Evolutionary conservation across 2,113 vertebrate genomes (phyloP).

Genomic region (Aramus guarauna): DNA sequence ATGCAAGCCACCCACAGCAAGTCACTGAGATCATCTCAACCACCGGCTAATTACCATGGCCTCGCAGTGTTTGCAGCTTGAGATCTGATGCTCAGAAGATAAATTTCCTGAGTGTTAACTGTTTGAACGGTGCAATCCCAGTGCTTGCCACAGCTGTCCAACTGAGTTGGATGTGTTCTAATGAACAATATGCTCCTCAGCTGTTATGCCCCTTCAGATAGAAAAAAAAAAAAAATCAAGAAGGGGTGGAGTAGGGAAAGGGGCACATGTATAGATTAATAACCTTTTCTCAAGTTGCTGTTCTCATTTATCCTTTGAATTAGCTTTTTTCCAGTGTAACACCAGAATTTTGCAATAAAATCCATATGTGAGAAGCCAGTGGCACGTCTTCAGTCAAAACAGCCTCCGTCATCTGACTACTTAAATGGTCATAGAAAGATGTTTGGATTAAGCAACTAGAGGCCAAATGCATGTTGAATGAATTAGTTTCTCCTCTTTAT

Average conservation of each 20-base stretch:
- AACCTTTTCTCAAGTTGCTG: background rate
- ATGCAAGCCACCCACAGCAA: background rate
- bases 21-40: background rate
- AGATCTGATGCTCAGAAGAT: background rate
- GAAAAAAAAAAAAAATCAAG: background rate
- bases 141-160: background rate
- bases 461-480: background rate
- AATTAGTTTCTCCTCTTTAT: slow-evolving; percentile 2
- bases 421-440: background rate
- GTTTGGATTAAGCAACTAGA: background rate
- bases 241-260: background rate
- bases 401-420: background rate
- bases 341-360: slow-evolving; percentile 18
- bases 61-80: background rate
- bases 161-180: rapidly evolving
- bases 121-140: background rate
- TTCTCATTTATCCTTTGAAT: background rate
- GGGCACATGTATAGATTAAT: background rate
- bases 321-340: background rate
- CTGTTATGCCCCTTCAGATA: background rate
- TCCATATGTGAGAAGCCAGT: background rate
- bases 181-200: background rate
- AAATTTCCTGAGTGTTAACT: background rate
- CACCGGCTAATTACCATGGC: background rate
- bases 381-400: background rate